Evolutionary conservation across 1,140 invertebrate genomes (phyloP).

Genomic region (Pseudomyrmex gracilis): DNA sequence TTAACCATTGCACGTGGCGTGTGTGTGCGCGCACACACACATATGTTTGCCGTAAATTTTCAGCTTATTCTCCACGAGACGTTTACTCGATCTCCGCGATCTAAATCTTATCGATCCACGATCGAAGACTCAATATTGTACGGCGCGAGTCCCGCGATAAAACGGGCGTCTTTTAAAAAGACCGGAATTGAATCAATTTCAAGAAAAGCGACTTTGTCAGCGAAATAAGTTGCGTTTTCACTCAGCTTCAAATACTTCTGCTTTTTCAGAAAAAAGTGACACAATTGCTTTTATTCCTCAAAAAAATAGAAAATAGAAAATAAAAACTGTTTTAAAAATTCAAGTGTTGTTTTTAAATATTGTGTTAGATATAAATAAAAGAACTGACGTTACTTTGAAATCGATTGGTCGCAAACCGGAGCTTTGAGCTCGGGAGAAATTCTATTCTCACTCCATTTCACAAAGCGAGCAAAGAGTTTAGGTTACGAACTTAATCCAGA

Average conservation of each 20-base stretch:
- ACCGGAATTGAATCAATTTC: neutral
- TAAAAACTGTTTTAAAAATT: too few species aligned
- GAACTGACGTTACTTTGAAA: neutral
- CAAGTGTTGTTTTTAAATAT: too few species aligned
- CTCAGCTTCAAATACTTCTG: neutral
- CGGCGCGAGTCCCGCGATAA: neutral
- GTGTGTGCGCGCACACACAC: too few species aligned
- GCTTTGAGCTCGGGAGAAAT: conserved; percentile 22
- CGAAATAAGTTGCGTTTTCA: neutral
- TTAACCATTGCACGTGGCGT: conserved; percentile 18
- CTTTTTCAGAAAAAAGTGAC: neutral
- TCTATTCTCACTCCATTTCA: conserved; percentile 25
- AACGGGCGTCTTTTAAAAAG: neutral
- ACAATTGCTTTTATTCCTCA: neutral
- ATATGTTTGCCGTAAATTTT: conserved; percentile 30
- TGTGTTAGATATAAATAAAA: too few species aligned
- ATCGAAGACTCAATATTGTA: conserved; percentile 2
- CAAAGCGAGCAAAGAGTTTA: neutral
- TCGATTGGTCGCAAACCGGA: conserved; percentile 40
- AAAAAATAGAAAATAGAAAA: neutral
- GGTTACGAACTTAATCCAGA: conserved; percentile 29
- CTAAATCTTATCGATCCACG: neutral
- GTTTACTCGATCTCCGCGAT: neutral
- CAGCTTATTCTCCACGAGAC: conserved; percentile 2
- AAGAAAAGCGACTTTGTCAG: neutral